Conservation (phyloP, 2,888 invertebrate species). For the Gandaritis pyraliata region DNA sequence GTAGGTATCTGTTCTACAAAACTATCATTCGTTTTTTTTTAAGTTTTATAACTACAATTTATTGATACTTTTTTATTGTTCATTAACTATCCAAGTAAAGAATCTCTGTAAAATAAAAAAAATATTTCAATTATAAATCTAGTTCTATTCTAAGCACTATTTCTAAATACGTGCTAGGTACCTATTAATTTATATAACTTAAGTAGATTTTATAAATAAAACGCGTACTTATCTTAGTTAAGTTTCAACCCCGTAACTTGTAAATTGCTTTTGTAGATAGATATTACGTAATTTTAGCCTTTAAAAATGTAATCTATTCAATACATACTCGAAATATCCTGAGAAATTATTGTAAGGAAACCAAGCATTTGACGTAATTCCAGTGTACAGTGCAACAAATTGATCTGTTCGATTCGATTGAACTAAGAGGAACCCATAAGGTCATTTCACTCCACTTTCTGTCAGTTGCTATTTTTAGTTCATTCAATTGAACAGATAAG, state of each 20-base stretch:
- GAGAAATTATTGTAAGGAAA: constrained; percentile 11
- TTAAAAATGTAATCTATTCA: constrained; percentile 9
- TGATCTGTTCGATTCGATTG: too few species aligned
- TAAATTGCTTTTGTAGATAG: constrained; percentile 33
- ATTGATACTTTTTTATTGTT: constrained; percentile 1
- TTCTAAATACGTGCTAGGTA: constrained; percentile 25
- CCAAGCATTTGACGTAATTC: constrained; percentile 21
- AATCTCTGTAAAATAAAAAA: constrained; percentile 29
- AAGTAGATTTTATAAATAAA: constrained; percentile 32
- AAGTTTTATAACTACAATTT: not conserved
- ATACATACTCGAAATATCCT: constrained; percentile 11
- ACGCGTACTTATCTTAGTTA: constrained; percentile 34
- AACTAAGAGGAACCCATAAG: too few species aligned
- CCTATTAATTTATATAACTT: constrained; percentile 5
- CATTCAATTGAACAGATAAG: not conserved
- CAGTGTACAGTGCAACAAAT: constrained; percentile 8
- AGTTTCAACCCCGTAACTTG: constrained; percentile 28
- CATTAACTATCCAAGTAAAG: constrained; percentile 10
- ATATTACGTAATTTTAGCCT: constrained; percentile 22
- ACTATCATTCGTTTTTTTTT: not conserved
- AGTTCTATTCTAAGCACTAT: constrained; percentile 28
- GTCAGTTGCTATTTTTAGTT: too few species aligned
- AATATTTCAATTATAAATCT: constrained; percentile 22
- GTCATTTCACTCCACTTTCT: too few species aligned
- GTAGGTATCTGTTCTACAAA: not conserved